Evolutionary conservation across 2,113 vertebrate species (phyloP).

Genomic region (Regulus satrapa): DNA sequence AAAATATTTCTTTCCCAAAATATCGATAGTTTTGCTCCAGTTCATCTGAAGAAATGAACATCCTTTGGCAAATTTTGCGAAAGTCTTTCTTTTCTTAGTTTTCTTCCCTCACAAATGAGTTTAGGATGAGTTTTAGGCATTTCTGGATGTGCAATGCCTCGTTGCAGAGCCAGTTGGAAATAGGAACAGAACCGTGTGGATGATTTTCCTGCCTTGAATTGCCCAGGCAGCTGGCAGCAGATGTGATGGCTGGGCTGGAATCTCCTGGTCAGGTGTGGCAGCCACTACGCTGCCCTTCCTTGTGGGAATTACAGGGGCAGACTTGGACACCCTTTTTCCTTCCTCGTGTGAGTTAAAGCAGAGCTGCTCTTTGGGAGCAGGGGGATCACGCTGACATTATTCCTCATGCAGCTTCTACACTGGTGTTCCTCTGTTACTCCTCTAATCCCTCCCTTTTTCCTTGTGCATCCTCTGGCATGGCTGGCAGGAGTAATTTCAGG

Average conservation of each 20-base stretch:
- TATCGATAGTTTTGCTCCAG: not conserved
- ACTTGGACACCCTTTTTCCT: not conserved
- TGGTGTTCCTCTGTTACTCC: not conserved
- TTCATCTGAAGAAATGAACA: not conserved
- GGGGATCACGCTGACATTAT: not conserved
- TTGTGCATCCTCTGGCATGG: not conserved
- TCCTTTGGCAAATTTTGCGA: not conserved
- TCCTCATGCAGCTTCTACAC: not conserved
- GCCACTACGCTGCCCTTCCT: rapidly evolving
- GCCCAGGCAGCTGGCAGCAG: not conserved
- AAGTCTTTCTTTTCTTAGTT: not conserved
- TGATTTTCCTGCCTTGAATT: not conserved
- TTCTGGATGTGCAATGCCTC: not conserved
- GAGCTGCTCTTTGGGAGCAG: not conserved
- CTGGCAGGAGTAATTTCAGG: not conserved
- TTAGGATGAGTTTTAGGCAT: not conserved
- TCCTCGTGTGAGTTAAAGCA: rapidly evolving
- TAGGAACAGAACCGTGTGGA: rapidly evolving
- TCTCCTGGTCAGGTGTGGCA: not conserved
- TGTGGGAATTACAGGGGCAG: not conserved
- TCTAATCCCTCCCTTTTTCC: not conserved
- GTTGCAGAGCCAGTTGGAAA: not conserved
- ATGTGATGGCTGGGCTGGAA: not conserved
- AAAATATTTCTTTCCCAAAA: not conserved
- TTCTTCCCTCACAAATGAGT: not conserved